Evolutionary conservation across 2,113 vertebrate genomes (phyloP), one percentile per base, ranked within the genome.

Genomic region (Laticauda colubrina): DNA sequence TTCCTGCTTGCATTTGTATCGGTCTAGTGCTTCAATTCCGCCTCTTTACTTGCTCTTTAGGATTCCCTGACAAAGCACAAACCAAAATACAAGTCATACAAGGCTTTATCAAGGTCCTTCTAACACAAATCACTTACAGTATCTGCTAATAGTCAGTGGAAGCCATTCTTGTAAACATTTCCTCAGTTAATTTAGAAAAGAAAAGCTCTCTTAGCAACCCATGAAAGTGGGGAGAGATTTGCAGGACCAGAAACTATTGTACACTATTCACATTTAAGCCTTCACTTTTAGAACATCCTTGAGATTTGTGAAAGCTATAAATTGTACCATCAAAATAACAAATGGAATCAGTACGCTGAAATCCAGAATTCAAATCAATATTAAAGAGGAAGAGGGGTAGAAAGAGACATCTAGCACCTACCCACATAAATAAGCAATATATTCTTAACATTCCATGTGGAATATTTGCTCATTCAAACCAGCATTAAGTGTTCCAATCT

Each of bases 131-230:
- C 45, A 54, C 45, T n/a, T 15, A n/a, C 29, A 69, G 64, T 69
- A 26, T 54, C 64, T 90, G 48, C 20, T 81, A 29, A n/a, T 54
- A 34, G 48, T 69, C 85, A 92, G 15, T 88, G 57, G 85, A 69
- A 53, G n/a, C 29, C 20, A 64, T 24, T 20, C 21, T 61, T 92
- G 59, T 89, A 69, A 91, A 86, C 92, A 89, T 45, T 81, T 92
- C 54, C 57, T 55, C 39, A 81, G 87, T 53, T 81, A 59, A 81
- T 89, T 88, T 87, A 56, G 91, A 91, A 92, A 94, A 94, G 54
- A 55, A 81, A 91, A 64, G 91, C 75, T 64, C 92, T 88, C 94
- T 89, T 94, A 91, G 81, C 87, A 93, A 93, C 91, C 56, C 85
- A 24, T 91, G 45, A 92, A 91, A 90, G 56, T 61, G 89, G 5